Evolutionary conservation across 1,140 invertebrate genomes (phyloP), one percentile per base, ranked within the genome.

Genomic region (Lordiphosa collinella): DNA sequence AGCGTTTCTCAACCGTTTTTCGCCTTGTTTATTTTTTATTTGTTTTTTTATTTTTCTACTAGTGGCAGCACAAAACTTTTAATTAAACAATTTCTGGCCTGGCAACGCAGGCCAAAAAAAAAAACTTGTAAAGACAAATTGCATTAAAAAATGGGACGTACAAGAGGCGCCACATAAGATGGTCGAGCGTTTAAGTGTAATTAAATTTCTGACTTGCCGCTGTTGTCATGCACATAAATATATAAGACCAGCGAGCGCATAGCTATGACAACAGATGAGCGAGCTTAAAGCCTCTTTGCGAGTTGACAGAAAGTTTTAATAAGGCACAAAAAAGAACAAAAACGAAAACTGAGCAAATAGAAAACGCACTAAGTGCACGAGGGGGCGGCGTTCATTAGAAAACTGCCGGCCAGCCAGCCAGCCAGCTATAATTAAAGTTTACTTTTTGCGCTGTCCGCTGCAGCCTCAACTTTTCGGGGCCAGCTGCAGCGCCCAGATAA

Each of bases 291-390:
- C 58, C 41, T 53, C 38, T 32, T 63, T 38, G 55, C 54, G 84
- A 84, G 78, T 84, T 84, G 78, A 78, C 78, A 82, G 63, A 84
- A 84, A 82, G 44, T 85, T 84, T 84, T 84, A 84, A 84, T 84
- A 84, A 84, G 78, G 78, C 78, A 50, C 63, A 63, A 57, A 52
- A 53, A 36, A 48, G 44, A 44, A 29, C 10, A 44, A 36, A 49
- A 56, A 46, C 52, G 58, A 67, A 52, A 50, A 60, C 29, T 41
- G 54, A 22, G 13, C 35, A 46, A 41, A 55, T 31, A 63, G 41
- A 50, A 48, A 64, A 43, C 60, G 34, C 50, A 56, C 35, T 55
- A 35, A 57, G 52, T 18, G 37, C 13, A 34, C 38, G 22, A 18
- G 35, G 46, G 44, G n/a, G 36, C 31, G 29, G 54, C 71, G 71